Evolutionary conservation across 1,140 invertebrate species (phyloP), one percentile per base, ranked within the genome.

Genomic region (Polypedilum vanderplanki): DNA sequence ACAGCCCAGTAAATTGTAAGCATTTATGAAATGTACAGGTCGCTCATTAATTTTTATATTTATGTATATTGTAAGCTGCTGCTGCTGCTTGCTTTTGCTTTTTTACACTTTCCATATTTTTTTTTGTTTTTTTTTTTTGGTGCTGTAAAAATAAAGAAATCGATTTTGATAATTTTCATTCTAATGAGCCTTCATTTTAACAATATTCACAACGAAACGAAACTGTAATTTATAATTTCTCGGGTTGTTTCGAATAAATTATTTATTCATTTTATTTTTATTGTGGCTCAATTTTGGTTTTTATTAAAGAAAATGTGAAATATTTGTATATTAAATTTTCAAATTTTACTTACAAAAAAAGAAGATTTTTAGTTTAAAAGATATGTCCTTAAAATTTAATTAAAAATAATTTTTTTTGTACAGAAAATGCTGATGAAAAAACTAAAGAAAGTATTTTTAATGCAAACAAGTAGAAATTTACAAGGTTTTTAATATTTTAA

Each of bases 221-320:
- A 57, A 57, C 46, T 57, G 46, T 57, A 57, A 57, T 57, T 57
- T 57, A 57, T 57, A 57, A 57, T 57, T 57, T 57, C 46, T 57
- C 46, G n/a, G 46, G 46, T n/a, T n/a, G n/a, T 57, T 57, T 15
- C 46, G 15, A n/a, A 15, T 12, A 57, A 57, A 57, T 57, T 57
- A 57, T 57, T 57, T 46, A 46, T 46, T 46, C 9, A 46, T 46
- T 10, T 46, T 10, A 46, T 10, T n/a, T n/a, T n/a, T n/a, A n/a
- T 1, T 33, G 24, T 33, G 24, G 24, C 24, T 33, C n/a, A n/a
- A n/a, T n/a, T n/a, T n/a, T n/a, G n/a, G n/a, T n/a, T 33, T 33
- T 33, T 33, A 33, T 33, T 1, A 33, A 33, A 33, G 24, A 33
- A 33, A 33, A 33, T 33, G 5, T 33, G n/a, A n/a, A n/a, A n/a